These are phyloP conservation scores for Melieria crassipennis DNA, from an alignment of 2,888 invertebrate species.

Conservation along the genomic window DNA sequence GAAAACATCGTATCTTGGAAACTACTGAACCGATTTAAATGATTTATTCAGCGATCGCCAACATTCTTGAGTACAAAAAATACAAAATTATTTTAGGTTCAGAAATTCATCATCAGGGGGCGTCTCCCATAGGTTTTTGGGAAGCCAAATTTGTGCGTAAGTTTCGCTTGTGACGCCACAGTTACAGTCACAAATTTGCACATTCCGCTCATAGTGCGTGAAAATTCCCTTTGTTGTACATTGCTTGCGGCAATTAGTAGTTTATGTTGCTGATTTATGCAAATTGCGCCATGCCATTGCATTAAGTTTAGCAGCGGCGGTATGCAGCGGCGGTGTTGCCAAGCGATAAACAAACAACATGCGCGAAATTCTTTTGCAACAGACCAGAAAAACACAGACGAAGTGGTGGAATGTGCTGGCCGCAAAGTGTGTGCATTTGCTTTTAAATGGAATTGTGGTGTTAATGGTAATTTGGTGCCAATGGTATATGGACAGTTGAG, in stretches of 20 bases:
- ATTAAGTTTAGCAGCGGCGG: not conserved
- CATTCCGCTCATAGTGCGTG: not conserved
- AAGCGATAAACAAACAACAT: constrained; percentile 17
- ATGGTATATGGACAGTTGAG: constrained; percentile 57
- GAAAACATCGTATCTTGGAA: too few species aligned
- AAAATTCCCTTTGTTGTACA: not conserved
- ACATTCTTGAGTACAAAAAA: too few species aligned
- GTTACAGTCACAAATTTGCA: not conserved
- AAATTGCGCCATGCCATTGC: constrained; percentile 1
- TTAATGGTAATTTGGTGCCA: constrained; percentile 57
- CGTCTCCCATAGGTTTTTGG: too few species aligned
- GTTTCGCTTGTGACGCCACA: not conserved
- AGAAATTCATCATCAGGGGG: too few species aligned
- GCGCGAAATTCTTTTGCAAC: constrained; percentile 30
- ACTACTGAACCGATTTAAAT: too few species aligned
- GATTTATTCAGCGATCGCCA: too few species aligned
- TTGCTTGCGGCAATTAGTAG: constrained; percentile 14
- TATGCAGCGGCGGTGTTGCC: constrained; percentile 22
- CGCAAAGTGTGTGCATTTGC: not conserved
- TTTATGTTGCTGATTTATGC: constrained; percentile 15
- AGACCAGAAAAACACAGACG: constrained; percentile 12
- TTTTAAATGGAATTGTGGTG: constrained; percentile 45
- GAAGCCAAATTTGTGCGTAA: not conserved
- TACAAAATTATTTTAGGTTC: too few species aligned
- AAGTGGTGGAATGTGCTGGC: too few species aligned